Base-by-base conservation (phyloP, 1,140 invertebrate genomes). In the Dolichoris vasculosae region DNA sequence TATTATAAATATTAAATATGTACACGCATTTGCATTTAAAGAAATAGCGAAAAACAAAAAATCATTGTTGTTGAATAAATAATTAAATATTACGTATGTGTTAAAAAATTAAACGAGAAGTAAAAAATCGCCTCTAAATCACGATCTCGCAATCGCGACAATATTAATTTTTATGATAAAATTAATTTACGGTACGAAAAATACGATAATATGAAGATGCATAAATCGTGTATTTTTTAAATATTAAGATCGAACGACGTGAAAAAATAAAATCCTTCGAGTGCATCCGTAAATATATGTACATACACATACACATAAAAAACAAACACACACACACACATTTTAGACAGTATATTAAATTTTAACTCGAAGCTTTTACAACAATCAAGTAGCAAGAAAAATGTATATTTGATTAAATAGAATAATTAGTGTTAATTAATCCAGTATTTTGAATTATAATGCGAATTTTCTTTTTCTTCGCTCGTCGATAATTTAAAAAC, bases 111-210 rank as follows among this genome's bases (percentile, higher is more conserved):
- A 64, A 48, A 46, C 6, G 17, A 32, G 26, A 63, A 32, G 30
- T 55, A 43, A 30, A 17, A n/a, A 51, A 59, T 77, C 38, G 13
- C 55, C 40, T 83, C 15, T 64, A 43, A 84, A 73, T 63, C 23
- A 80, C 32, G 64, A 80, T 73, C 83, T 85, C 48, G 77, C 83
- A 85, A 85, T 79, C 26, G 67, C 77, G 67, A 80, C 51, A 85
- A 80, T 73, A 85, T 85, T 80, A 69, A 80, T 79, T 77, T 84
- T 51, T 75, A 82, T 26, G 43, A 26, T 51, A 71, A 48, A 71
- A 82, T 83, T 46, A 30, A 67, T 82, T 82, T 82, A 46, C 46
- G 20, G 73, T 55, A 23, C 38, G 23, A 43, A 30, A 46, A 67
- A 26, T 59, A 13, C 13, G 9, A 26, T 59, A 26, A 26, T 2